Conservation (phyloP, 2,888 invertebrate genomes). For the Bombylius major region DNA sequence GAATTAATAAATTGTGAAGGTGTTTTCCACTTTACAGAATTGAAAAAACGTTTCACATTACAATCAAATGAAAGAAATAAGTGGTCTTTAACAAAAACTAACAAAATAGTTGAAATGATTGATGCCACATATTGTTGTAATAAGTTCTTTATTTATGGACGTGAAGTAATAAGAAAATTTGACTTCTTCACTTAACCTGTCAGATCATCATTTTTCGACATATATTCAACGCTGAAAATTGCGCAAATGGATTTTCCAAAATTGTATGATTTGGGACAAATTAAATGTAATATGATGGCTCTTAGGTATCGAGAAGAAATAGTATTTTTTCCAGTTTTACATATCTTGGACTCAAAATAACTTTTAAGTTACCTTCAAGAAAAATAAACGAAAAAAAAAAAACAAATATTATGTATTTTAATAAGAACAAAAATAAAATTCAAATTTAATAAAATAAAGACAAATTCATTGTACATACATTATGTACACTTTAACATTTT, state of each 20-base stretch:
- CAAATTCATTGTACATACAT: too few relatives aligned
- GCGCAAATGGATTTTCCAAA: not conserved
- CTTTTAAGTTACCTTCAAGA: too few relatives aligned
- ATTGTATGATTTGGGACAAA: not conserved
- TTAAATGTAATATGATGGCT: not conserved
- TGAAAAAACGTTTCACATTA: too few relatives aligned
- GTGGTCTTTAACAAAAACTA: not conserved
- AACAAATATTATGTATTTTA: too few relatives aligned
- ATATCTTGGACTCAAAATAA: not conserved
- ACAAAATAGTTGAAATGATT: not conserved
- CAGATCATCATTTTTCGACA: not conserved
- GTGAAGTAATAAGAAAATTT: not conserved
- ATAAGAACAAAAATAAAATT: too few relatives aligned
- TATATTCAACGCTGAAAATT: too few relatives aligned
- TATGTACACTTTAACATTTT: too few relatives aligned
- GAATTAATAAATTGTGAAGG: too few relatives aligned
- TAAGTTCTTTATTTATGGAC: not conserved
- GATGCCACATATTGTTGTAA: not conserved
- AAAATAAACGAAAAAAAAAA: too few relatives aligned
- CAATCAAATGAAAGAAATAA: not conserved
- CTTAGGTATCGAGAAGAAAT: not conserved
- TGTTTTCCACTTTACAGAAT: too few relatives aligned
- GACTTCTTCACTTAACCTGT: not conserved
- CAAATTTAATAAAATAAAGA: too few relatives aligned
- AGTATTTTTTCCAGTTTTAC: not conserved